A percentile compares a stretch with the other conserved stretches of the same genome.
Evolutionary conservation across 2,797 vertebrate genomes (phyloP).

Genomic region (Clarias laeviceps): DNA sequence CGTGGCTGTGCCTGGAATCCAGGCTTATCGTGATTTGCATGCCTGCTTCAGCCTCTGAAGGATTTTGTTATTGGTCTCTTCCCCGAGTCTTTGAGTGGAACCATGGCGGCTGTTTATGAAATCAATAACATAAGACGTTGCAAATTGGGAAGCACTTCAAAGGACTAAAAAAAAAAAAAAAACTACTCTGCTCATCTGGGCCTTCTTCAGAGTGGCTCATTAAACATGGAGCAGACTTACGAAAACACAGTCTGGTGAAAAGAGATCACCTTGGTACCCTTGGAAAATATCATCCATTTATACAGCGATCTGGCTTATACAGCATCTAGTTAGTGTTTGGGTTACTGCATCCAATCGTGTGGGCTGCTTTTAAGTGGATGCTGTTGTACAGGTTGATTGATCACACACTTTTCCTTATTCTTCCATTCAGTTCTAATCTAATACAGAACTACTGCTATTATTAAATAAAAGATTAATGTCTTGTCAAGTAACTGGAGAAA

Average conservation of each 20-base stretch:
- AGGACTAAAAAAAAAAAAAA: slow-evolving; percentile 20
- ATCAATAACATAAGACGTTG: slow-evolving; percentile 41
- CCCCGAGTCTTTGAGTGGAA: slow-evolving; percentile 20
- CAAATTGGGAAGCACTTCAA: slow-evolving; percentile 54
- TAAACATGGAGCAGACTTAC: slow-evolving; percentile 38
- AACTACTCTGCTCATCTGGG: slow-evolving; percentile 29
- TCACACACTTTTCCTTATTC: background rate
- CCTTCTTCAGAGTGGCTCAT: slow-evolving; percentile 41
- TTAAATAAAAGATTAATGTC: slow-evolving; percentile 5
- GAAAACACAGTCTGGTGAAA: slow-evolving; percentile 5
- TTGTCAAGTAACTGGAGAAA: slow-evolving; percentile 6
- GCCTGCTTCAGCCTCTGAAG: slow-evolving; percentile 31
- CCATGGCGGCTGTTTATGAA: slow-evolving; percentile 46
- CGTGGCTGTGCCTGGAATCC: slow-evolving; percentile 5
- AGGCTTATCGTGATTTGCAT: slow-evolving; percentile 21
- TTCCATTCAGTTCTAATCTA: slow-evolving; percentile 5
- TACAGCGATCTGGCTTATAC: background rate
- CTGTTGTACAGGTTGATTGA: background rate
- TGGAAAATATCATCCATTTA: slow-evolving; percentile 33
- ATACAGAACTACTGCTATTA: background rate
- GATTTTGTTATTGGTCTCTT: slow-evolving; percentile 30
- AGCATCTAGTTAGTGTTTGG: background rate
- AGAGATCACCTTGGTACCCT: slow-evolving; percentile 26
- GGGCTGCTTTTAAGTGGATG: slow-evolving; percentile 10
- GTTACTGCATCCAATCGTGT: slow-evolving; percentile 5